Conservation (phyloP, 2,797 vertebrate species). For the Hapalemur alaotrensis region DNA sequence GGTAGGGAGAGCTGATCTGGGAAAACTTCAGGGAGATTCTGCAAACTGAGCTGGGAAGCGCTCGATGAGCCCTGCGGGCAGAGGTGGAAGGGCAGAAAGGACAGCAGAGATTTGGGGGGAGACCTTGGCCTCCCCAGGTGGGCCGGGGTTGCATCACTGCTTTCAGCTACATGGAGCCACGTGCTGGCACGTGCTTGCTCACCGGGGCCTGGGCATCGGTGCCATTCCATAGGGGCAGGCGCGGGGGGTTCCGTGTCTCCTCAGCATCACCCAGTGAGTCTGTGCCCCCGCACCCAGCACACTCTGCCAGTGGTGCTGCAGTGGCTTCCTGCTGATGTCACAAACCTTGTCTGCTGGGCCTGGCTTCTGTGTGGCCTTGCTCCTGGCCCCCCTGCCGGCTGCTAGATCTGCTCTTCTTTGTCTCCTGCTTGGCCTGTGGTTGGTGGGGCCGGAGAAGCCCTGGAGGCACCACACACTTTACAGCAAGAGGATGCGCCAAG, state of each 20-base stretch:
- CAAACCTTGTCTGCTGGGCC: neutral
- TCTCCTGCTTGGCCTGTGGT: rapidly evolving
- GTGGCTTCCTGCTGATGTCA: neutral
- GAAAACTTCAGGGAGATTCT: neutral
- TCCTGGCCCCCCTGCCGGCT: rapidly evolving
- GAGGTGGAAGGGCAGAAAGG: neutral
- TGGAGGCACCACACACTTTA: neutral
- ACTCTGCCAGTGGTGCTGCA: neutral
- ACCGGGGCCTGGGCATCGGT: rapidly evolving
- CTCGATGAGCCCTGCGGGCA: neutral
- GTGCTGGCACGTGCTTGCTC: neutral
- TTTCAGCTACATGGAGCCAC: neutral
- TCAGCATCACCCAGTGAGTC: neutral
- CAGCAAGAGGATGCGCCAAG: rapidly evolving
- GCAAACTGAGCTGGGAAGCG: neutral
- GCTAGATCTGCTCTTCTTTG: neutral
- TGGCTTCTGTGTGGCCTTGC: neutral
- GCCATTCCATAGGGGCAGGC: neutral
- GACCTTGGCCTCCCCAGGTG: neutral
- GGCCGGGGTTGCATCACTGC: rapidly evolving
- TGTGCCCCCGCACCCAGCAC: neutral
- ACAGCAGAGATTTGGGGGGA: neutral
- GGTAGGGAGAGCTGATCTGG: neutral
- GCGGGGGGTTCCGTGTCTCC: rapidly evolving
- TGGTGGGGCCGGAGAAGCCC: neutral